Evolutionary conservation across 2,113 vertebrate genomes (phyloP), one percentile per base, ranked within the genome.

Genomic region (Aplodontia rufa): DNA sequence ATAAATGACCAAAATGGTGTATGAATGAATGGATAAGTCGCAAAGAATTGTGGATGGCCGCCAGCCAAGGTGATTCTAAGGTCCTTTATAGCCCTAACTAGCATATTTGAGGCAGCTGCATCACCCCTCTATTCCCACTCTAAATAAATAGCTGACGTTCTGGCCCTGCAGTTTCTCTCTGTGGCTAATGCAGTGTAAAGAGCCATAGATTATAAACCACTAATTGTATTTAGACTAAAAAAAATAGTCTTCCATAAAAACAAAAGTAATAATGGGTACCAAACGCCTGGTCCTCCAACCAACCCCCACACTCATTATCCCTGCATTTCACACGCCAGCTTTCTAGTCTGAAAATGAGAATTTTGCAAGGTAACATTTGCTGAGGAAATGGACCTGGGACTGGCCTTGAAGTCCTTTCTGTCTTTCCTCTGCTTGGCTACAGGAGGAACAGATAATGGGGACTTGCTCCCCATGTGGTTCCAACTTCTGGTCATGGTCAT

Each of bases 181-280:
- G 93, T 53, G 81, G 75, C 45, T 45, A 83, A 82, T 53, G 55
- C 84, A 96, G 84, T 90, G 64, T 93, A 89, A 96, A 83, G 84
- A 95, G 45, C 69, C 85, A 90, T 87, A 90, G 91, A 94, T 92
- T 92, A 92, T 84, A 95, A 96, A 87, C 88, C 95, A 94, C 95
- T 95, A 96, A 97, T 87, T 92, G 37, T 82, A 94, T 87, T 95
- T 84, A 76, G 85, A 95, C 49, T 8, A 58, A 19, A 60, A 91
- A 93, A 93, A 93, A 95, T 83, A 58, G 85, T 45, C 90, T 95
- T 82, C 81, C 91, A 93, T 78, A 78, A 51, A 51, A 93, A 83
- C 78, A 93, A 79, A 60, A 87, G n/a, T 86, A 95, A 82, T 95
- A 78, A 94, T 60, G 74, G 89, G 62, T 84, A 94, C 76, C 49